A percentile compares a stretch with the other conserved stretches of the same genome.
phyloP scores from a whole-genome alignment of 2,797 vertebrate genomes.

The Chaenodraco wilsoni region DNA sequence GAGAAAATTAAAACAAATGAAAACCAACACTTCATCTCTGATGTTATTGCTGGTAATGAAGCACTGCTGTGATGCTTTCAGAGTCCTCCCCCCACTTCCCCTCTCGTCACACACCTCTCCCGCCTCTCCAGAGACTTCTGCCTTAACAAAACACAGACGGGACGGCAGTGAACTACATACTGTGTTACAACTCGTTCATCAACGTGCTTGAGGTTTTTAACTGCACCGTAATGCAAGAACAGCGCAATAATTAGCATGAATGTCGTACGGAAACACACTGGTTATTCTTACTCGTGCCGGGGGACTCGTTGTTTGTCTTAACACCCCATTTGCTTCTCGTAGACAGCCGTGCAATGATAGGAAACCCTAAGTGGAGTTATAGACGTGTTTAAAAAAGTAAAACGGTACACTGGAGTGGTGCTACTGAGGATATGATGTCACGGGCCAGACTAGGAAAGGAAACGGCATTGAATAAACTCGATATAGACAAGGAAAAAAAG shows the following conservation, averaged over 20 bases:
- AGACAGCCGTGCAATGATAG: slow-evolving; percentile 42
- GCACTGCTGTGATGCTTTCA: slow-evolving; percentile 71
- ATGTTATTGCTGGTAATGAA: slow-evolving; percentile 83
- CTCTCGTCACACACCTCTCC: slow-evolving; percentile 67
- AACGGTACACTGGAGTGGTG: slow-evolving; percentile 13
- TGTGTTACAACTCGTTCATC: slow-evolving; percentile 77
- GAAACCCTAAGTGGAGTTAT: slow-evolving; percentile 45
- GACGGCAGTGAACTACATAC: slow-evolving; percentile 63
- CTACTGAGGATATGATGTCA: slow-evolving; percentile 58
- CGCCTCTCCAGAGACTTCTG: slow-evolving; percentile 61
- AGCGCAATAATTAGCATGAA: slow-evolving; percentile 65
- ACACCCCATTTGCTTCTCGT: slow-evolving; percentile 69
- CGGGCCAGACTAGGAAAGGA: slow-evolving; percentile 9
- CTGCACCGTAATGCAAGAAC: slow-evolving; percentile 55
- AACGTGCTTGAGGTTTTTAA: slow-evolving; percentile 57
- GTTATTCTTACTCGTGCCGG: slow-evolving; percentile 57
- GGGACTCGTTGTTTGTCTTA: slow-evolving; percentile 72
- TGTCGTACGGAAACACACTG: slow-evolving; percentile 62
- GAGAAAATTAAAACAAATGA: slow-evolving; percentile 83
- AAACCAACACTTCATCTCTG: slow-evolving; percentile 82
- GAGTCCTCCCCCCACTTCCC: slow-evolving; percentile 28
- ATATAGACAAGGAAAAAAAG: slow-evolving; percentile 1
- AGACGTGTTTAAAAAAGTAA: slow-evolving; percentile 31
- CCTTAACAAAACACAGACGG: slow-evolving; percentile 81
- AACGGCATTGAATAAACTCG: slow-evolving; percentile 17